Base-by-base conservation (phyloP, 37 sponge, comb jelly and placozoan species). In the Aplysina aerophoba region DNA sequence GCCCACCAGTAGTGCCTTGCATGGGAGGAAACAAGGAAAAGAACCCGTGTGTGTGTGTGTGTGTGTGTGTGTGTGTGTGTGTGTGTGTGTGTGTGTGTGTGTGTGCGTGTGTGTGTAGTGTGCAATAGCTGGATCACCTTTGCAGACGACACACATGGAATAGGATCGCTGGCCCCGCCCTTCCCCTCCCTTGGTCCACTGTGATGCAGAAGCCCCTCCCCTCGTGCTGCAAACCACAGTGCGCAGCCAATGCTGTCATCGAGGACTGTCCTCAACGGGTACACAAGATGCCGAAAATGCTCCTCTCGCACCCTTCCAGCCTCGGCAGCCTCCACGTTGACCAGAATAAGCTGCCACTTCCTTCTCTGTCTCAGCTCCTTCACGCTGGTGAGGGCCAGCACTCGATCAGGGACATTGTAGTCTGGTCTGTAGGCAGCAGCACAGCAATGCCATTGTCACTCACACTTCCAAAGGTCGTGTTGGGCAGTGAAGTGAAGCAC, bases 221-320 rank as follows among this genome's bases (percentile, higher is more conserved):
- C 99, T 56, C 94, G 44, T 35, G 99, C 95, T 56, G 92, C 95
- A 86, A 99, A 97, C 99, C 99, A 99, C 65, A 99, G 81, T 8
- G 99, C 97, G 88, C 97, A 95, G 19, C 99, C 99, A 20, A 99
- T 93, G 73, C 99, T 99, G 86, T 99, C 99, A 86, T 99, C 99
- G 67, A 99, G 80, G 4, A 99, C 97, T 27, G 99, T 95, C 53
- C 73, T 75, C 71, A 91, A 82, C 8, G 99, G 99, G 67, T 95
- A 90, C 21, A 99, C 86, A 38, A 97, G 80, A 21, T 95, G 95
- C 37, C 86, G 67, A 28, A 97, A 86, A 67, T 84, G 75, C 15
- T 83, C 72, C 24, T 88, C 78, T 36, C 96, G 89, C 31, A 36
- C 33, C 30, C 35, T 25, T 31, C 41, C 81, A 24, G 59, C 62